These are phyloP conservation scores for Leucophenga montana DNA, from an alignment of 2,888 invertebrate genomes.

Conservation along the genomic window DNA sequence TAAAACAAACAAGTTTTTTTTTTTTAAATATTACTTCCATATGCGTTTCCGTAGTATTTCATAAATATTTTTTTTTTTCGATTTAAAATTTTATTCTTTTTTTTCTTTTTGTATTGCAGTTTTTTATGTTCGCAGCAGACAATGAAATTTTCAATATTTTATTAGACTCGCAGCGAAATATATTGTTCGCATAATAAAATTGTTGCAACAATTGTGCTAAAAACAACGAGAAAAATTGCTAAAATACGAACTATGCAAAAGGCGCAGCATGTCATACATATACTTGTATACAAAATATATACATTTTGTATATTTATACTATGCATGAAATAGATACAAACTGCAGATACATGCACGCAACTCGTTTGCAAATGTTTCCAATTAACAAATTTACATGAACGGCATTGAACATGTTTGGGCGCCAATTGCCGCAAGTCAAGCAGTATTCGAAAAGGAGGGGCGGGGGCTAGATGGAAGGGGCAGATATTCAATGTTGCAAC, in stretches of 20 bases:
- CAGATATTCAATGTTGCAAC: not conserved
- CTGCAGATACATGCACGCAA: not conserved
- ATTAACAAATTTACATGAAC: constrained; percentile 15
- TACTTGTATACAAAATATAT: not conserved
- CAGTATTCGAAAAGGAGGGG: not conserved
- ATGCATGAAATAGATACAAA: constrained; percentile 4
- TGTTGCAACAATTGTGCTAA: constrained; percentile 38
- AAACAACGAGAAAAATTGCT: not conserved
- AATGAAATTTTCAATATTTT: constrained; percentile 46
- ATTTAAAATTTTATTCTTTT: not conserved
- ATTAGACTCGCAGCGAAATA: constrained; percentile 52
- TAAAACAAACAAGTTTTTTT: not conserved
- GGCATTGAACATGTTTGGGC: not conserved
- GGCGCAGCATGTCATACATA: constrained; percentile 23
- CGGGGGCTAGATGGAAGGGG: not conserved
- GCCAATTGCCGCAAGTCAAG: constrained; percentile 10
- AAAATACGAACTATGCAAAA: constrained; percentile 29
- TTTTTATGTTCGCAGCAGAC: not conserved
- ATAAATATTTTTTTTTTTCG: not conserved
- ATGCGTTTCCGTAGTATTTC: not conserved
- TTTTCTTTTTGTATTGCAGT: not conserved
- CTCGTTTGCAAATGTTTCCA: constrained; percentile 5
- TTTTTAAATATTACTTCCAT: not conserved
- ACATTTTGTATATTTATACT: not conserved
- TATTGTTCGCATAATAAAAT: constrained; percentile 61